Conservation (phyloP, 2,113 vertebrate species). For the Chaetodon trifascialis region DNA sequence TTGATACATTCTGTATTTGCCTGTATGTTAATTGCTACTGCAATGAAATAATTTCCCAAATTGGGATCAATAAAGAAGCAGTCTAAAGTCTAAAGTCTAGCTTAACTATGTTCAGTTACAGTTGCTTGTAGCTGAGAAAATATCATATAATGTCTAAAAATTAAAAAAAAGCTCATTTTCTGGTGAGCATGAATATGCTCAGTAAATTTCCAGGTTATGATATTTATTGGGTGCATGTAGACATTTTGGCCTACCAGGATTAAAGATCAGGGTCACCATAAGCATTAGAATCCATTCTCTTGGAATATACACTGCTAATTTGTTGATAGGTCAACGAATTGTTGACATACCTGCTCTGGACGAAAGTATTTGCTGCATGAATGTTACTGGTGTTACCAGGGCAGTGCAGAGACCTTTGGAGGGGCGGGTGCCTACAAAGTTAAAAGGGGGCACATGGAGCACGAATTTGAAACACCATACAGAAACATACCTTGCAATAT, state of each 20-base stretch:
- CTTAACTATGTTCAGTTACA: not conserved
- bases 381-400: not conserved
- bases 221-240: not conserved
- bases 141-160: not conserved
- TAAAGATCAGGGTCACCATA: not conserved
- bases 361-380: not conserved
- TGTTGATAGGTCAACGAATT: not conserved
- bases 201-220: not conserved
- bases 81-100: not conserved
- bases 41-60: too few relatives aligned
- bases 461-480: too few relatives aligned
- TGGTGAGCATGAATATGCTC: too few relatives aligned
- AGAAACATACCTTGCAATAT: too few relatives aligned
- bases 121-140: not conserved
- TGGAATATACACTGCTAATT: not conserved
- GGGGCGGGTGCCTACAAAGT: too few relatives aligned
- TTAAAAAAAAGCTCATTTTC: not conserved
- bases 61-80: too few relatives aligned
- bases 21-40: too few relatives aligned
- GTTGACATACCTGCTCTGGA: not conserved
- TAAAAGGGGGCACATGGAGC: too few relatives aligned
- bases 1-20: too few relatives aligned
- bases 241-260: not conserved
- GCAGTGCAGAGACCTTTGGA: too few relatives aligned
- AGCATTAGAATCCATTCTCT: not conserved